Conservation (phyloP, 2,888 invertebrate genomes). For the Atrina japonica region DNA sequence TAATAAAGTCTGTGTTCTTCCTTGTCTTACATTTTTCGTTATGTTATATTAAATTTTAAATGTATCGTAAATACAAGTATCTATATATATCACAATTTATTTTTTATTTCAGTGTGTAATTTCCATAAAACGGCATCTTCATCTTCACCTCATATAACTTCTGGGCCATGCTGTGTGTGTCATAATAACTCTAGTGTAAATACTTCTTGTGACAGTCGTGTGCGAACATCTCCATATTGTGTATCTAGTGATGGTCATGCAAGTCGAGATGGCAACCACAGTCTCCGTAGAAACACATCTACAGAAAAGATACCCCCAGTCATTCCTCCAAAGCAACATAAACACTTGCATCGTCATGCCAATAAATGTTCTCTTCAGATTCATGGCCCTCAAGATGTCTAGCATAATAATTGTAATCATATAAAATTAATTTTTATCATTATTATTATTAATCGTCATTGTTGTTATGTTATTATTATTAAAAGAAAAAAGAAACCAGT, state of each 20-base stretch:
- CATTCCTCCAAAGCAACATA: constrained; percentile 59
- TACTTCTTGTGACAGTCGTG: not conserved
- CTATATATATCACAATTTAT: too few relatives aligned
- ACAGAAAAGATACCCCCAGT: constrained; percentile 46
- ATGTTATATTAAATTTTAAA: too few relatives aligned
- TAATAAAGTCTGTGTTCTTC: too few relatives aligned
- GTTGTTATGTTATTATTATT: too few relatives aligned
- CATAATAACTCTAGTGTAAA: too few relatives aligned
- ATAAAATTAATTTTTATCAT: too few relatives aligned
- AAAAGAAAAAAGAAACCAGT: too few relatives aligned
- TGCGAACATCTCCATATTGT: constrained; percentile 16
- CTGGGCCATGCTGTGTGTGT: constrained; percentile 10
- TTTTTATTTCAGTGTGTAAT: constrained; percentile 37
- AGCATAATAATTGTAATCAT: constrained; percentile 16
- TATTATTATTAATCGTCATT: too few relatives aligned
- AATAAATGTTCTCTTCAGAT: constrained; percentile 31
- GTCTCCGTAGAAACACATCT: constrained; percentile 17
- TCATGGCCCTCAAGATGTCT: constrained; percentile 21
- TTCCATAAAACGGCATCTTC: constrained; percentile 37
- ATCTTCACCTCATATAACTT: constrained; percentile 17
- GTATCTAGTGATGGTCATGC: constrained; percentile 8
- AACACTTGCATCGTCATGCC: constrained; percentile 39
- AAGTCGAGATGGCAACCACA: constrained; percentile 17
- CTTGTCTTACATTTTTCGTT: too few relatives aligned
- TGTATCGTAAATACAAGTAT: too few relatives aligned